Evolutionary conservation across 2,888 invertebrate species (phyloP), one percentile per base, ranked within the genome.

Genomic region (Hoplodrina ambigua): DNA sequence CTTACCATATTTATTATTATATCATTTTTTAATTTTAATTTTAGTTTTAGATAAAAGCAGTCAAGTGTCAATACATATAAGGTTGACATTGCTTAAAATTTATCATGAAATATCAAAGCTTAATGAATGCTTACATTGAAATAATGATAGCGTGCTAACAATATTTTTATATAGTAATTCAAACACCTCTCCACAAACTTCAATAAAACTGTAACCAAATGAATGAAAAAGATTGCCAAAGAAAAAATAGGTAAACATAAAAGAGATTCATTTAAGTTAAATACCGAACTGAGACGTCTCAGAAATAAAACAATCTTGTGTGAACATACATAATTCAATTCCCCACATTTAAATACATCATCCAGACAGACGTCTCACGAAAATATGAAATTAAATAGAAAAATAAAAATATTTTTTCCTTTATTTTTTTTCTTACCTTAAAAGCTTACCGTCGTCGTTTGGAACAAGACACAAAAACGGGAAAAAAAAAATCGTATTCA

Each of bases 291-390:
- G 13, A 13, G 17, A 19, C 33, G 11, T 33, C 6, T 0, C 6
- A 49, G 4, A 49, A 30, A 58, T 33, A 58, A 53, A 57, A 72
- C 15, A 44, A 56, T 49, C n/a, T 49, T 25, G 11, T 49, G 19
- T 4, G 20, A 41, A 44, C 50, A 46, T 46, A 46, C 8, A 54
- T 46, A 46, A 25, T 56, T 56, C 52, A 57, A 72, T 72, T 64
- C 19, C 11, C 17, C 13, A 44, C 11, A 59, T 59, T 60, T 67
- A 13, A 75, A 67, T 67, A 66, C 13, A 41, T 53, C 20, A 33
- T 49, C 17, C 17, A 41, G 20, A 60, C 37, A 19, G 17, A 25
- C 33, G 46, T 19, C 10, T 33, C 37, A 49, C 41, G 33, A 49
- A 25, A 49, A 58, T 54, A 58, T n/a, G 11, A 58, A 50, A 73